These are phyloP conservation scores for Onychostoma macrolepis DNA, from an alignment of 2,113 vertebrate species.

Conservation along the genomic window DNA sequence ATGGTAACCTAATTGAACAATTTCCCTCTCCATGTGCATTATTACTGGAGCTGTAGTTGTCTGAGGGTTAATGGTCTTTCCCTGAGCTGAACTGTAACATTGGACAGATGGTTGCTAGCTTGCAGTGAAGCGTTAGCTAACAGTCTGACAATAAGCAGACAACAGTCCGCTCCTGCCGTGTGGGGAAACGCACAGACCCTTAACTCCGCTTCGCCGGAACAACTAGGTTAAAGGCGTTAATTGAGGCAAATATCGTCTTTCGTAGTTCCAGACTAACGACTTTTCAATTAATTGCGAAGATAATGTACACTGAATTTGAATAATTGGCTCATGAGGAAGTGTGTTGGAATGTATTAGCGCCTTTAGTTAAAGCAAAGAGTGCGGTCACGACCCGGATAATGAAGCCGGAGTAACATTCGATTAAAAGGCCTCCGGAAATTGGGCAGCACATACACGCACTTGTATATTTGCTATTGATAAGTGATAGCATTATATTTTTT, in stretches of 20 bases:
- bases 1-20: slow-evolving; percentile 69
- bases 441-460: no score
- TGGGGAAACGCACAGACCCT: slow-evolving; percentile 50
- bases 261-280: slow-evolving; percentile 41
- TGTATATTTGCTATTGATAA: background rate
- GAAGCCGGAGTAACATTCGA: slow-evolving; percentile 2
- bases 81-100: slow-evolving; percentile 61
- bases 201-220: background rate
- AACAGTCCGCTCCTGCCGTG: slow-evolving; percentile 54
- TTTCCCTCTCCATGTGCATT: slow-evolving; percentile 58
- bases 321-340: slow-evolving; percentile 37
- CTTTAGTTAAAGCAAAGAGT: slow-evolving; percentile 26
- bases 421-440: slow-evolving; percentile 1
- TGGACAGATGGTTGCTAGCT: slow-evolving; percentile 67
- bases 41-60: slow-evolving; percentile 61
- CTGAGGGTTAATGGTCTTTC: slow-evolving; percentile 68
- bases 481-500: background rate
- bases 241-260: slow-evolving; percentile 49
- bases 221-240: slow-evolving; percentile 50
- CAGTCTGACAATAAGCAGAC: slow-evolving; percentile 63
- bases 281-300: slow-evolving; percentile 49
- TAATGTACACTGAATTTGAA: slow-evolving; percentile 29
- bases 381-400: slow-evolving; percentile 25
- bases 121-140: slow-evolving; percentile 58
- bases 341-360: slow-evolving; percentile 18